These are phyloP conservation scores for Amphimedon queenslandica DNA, from an alignment of 37 sponge, comb jelly and placozoan genomes.

Conservation along the genomic window DNA sequence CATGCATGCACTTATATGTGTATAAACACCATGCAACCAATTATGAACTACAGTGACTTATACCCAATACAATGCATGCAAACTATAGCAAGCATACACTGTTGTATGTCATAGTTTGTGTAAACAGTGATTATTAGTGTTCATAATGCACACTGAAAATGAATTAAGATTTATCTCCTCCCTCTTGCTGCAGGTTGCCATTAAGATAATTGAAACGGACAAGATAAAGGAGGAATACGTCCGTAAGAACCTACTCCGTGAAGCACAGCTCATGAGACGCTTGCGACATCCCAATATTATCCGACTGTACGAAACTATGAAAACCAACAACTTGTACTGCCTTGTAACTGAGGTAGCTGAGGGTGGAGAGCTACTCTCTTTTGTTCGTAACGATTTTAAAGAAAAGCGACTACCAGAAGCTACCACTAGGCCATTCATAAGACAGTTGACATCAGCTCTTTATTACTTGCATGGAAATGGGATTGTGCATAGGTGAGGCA, in stretches of 20 bases:
- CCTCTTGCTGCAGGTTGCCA: constrained; percentile 77
- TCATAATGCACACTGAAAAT: too few relatives aligned
- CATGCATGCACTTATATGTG: too few relatives aligned
- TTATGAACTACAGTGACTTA: too few relatives aligned
- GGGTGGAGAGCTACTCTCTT: constrained; percentile 88
- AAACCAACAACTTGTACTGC: constrained; percentile 89
- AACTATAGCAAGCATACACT: too few relatives aligned
- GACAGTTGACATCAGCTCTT: constrained; percentile 92
- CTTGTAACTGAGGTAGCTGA: constrained; percentile 94
- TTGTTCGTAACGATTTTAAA: constrained; percentile 81
- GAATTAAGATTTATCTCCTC: too few relatives aligned
- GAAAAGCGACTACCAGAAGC: constrained; percentile 80
- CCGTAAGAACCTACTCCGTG: constrained; percentile 86
- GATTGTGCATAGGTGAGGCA: constrained; percentile 84
- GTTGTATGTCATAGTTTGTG: too few relatives aligned
- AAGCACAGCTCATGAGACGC: constrained; percentile 87
- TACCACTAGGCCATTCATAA: constrained; percentile 72
- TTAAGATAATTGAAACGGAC: constrained; percentile 95
- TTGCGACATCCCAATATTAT: constrained; percentile 96
- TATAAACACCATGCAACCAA: too few relatives aligned
- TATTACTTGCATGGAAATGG: constrained; percentile 81
- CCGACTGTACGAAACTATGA: constrained; percentile 97
- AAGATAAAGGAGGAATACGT: constrained; percentile 97
- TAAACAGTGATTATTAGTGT: too few relatives aligned
- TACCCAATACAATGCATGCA: too few relatives aligned